Base-by-base conservation (phyloP, 2,888 invertebrate species). In the Ligdia adustata region DNA sequence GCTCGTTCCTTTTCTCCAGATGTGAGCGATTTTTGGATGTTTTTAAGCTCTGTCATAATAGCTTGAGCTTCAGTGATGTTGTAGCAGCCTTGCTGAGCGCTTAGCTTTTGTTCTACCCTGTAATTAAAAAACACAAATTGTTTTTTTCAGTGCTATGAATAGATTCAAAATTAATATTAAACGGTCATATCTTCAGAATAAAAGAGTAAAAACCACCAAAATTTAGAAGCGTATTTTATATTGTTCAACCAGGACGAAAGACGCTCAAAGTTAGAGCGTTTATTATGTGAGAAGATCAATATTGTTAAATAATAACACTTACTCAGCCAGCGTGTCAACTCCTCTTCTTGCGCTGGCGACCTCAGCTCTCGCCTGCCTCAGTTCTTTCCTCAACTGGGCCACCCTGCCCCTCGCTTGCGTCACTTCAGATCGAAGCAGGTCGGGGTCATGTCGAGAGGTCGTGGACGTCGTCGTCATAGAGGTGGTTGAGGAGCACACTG, bases 1-100 rank as follows among this genome's bases (percentile, higher is more conserved):
- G 96, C 96, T 70, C 97, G 96, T 78, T 98, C 98, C 75, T 97
- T 96, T 81, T 98, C 98, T 0, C 98, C 98, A 0, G 95, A 95
- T 4, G 95, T 95, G 20, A 98, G 90, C 0, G 97, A 97, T 73
- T 96, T 95, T 83, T 98, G 98, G 61, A 98, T 97, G 83, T 97
- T 97, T 57, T 96, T 93, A 66, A 99, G 92, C 83, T 98, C 98
- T 39, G 95, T 95, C 92, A 98, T 95, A 50, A 99, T 98, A n/a
- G 97, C 97, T 83, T 98, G 97, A 7, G 98, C 98, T 87, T 99
- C 97, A 24, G 95, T 94, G 64, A 98, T 95, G 78, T 96, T 97
- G 82, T 98, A 98, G 75, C 96, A 96, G 32, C 96, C 96, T 79
- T 96, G 93, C 63, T 95, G 95, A 12, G 95, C 93, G 75, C 94